phyloP scores from a whole-genome alignment of 2,797 vertebrate species.

The Notamacropus eugenii region DNA sequence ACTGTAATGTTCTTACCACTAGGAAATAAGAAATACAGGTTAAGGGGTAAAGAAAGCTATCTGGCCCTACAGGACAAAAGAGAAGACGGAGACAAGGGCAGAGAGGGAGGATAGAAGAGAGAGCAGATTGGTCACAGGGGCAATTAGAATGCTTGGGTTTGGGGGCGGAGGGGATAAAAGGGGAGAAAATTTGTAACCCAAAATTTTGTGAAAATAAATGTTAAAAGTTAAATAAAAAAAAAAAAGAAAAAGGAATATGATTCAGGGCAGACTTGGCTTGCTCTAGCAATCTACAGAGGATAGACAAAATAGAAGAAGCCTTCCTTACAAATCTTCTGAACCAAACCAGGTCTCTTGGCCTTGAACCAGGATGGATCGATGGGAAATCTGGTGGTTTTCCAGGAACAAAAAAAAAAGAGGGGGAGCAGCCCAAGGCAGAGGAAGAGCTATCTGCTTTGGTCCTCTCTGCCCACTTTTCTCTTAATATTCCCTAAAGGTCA shows the following conservation, averaged over 20 bases:
- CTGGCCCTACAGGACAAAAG: too few species aligned
- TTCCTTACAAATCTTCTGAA: background rate
- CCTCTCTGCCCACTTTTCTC: background rate
- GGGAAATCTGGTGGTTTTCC: background rate
- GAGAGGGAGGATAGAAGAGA: too few species aligned
- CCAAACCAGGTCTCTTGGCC: background rate
- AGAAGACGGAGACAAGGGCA: too few species aligned
- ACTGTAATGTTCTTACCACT: too few species aligned
- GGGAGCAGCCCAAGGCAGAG: background rate
- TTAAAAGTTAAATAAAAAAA: too few species aligned
- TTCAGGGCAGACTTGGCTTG: background rate
- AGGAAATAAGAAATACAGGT: too few species aligned
- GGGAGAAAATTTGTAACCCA: too few species aligned
- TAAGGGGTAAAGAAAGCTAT: too few species aligned
- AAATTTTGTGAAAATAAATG: too few species aligned
- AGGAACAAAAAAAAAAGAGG: background rate
- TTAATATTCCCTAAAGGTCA: background rate
- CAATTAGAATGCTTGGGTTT: too few species aligned
- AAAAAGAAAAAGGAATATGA: background rate
- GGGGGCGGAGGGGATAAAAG: too few species aligned
- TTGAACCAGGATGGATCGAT: constrained; percentile 23
- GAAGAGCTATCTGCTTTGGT: background rate
- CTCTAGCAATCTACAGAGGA: background rate
- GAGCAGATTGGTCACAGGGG: too few species aligned
- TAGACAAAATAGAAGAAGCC: background rate